Conservation (phyloP, 2,888 invertebrate genomes). For the Parnassius glacialis region DNA sequence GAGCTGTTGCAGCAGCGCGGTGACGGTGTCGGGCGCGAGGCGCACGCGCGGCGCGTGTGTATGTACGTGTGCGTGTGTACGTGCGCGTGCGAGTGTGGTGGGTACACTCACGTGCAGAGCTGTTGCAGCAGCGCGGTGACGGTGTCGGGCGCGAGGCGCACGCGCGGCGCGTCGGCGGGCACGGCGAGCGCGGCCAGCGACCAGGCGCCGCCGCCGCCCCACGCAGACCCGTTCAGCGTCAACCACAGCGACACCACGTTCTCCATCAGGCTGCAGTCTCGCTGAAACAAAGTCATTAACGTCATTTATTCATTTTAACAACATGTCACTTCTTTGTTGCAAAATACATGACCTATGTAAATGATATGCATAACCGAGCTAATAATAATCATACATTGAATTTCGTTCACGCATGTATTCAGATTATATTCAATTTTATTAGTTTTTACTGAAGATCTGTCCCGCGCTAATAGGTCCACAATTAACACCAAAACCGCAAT, state of each 20-base stretch:
- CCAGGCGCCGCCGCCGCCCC: constrained; percentile 64
- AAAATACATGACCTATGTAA: no score
- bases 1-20: no score
- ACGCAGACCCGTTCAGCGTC: constrained; percentile 86
- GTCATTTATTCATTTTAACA: no score
- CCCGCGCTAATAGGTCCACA: no score
- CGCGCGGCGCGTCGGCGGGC: constrained; percentile 71
- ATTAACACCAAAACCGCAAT: no score
- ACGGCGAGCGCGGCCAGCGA: constrained; percentile 57
- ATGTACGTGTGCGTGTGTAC: not conserved
- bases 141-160: constrained; percentile 70
- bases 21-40: no score
- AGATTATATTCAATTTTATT: no score
- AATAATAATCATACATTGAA: no score
- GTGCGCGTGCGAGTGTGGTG: not conserved
- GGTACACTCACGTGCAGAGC: constrained; percentile 51
- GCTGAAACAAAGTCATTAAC: constrained; percentile 54
- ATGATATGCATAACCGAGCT: no score
- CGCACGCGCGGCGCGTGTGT: not conserved
- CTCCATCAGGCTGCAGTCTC: constrained; percentile 89
- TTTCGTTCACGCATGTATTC: no score
- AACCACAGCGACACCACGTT: constrained; percentile 93
- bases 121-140: constrained; percentile 61
- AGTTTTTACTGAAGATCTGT: no score
- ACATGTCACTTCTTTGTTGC: no score